Evolutionary conservation across 2,797 vertebrate genomes (phyloP).

Genomic region (Cheirogaleus major): DNA sequence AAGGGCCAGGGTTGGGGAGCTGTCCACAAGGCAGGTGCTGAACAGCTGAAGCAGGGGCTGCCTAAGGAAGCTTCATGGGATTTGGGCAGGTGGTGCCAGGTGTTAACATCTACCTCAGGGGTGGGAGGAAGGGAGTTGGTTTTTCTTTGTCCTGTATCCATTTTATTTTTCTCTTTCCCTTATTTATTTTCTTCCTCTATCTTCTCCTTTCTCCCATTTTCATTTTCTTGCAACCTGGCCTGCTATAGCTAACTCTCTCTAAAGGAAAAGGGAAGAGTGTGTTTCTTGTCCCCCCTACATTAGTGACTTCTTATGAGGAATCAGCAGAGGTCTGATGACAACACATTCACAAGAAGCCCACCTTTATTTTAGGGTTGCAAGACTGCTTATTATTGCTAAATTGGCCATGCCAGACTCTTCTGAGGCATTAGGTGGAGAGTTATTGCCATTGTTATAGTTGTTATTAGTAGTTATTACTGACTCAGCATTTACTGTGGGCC

Average conservation of each 20-base stretch:
- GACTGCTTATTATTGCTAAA: background rate
- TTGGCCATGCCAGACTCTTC: background rate
- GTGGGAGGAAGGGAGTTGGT: background rate
- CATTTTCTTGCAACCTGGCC: background rate
- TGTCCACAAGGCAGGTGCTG: slow-evolving; percentile 17
- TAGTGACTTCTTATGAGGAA: background rate
- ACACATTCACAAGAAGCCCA: background rate
- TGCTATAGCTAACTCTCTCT: background rate
- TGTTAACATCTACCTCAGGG: background rate
- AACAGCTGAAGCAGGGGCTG: background rate
- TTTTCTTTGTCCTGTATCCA: background rate
- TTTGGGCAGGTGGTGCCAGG: background rate
- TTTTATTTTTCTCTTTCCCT: background rate
- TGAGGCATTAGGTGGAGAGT: background rate
- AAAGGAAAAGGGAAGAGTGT: background rate
- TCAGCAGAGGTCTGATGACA: background rate
- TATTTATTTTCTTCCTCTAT: background rate
- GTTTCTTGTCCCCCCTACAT: background rate
- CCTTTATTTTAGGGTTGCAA: background rate
- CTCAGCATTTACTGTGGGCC: background rate
- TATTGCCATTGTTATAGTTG: background rate
- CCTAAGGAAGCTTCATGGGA: background rate
- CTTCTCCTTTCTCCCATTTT: background rate
- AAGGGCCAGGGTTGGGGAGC: background rate
- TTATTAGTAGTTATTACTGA: background rate